Evolutionary conservation across 2,888 invertebrate genomes (phyloP).

Genomic region (Didymodactylos carnosus): DNA sequence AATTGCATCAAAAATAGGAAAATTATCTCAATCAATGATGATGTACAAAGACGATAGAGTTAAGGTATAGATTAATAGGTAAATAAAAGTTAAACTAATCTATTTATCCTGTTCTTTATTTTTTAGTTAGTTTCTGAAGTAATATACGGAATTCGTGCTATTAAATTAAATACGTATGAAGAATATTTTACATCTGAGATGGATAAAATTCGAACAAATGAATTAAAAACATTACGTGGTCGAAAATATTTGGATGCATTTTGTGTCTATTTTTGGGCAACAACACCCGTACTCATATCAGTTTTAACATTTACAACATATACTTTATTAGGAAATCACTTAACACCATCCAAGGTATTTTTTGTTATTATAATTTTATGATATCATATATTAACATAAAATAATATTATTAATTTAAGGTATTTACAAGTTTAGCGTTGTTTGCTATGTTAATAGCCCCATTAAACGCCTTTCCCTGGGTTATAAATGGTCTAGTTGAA

Average conservation of each 20-base stretch:
- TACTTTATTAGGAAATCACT: conserved; percentile 43
- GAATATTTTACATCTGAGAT: conserved; percentile 51
- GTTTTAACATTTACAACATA: conserved; percentile 37
- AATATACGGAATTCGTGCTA: conserved; percentile 61
- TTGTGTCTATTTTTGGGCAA: conserved; percentile 96
- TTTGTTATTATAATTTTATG: no score
- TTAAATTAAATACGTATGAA: conserved; percentile 86
- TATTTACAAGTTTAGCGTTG: conserved; percentile 78
- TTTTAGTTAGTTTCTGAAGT: conserved; percentile 56
- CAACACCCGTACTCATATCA: conserved; percentile 59
- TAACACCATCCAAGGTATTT: conserved; percentile 61
- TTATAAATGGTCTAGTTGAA: conserved; percentile 79
- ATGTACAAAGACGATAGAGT: conserved; percentile 68
- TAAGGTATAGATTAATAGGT: conserved; percentile 36
- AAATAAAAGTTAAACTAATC: background rate
- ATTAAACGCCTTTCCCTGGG: conserved; percentile 93
- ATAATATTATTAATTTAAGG: conserved; percentile 27
- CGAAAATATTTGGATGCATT: conserved; percentile 87
- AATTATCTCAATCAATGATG: conserved; percentile 67
- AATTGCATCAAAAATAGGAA: conserved; percentile 57
- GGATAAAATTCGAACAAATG: conserved; percentile 41
- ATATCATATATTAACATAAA: background rate
- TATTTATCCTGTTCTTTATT: background rate
- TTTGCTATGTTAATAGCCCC: conserved; percentile 87
- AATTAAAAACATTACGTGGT: conserved; percentile 56